Evolutionary conservation across 2,113 vertebrate genomes (phyloP).

Genomic region (Misgurnus anguillicaudatus): DNA sequence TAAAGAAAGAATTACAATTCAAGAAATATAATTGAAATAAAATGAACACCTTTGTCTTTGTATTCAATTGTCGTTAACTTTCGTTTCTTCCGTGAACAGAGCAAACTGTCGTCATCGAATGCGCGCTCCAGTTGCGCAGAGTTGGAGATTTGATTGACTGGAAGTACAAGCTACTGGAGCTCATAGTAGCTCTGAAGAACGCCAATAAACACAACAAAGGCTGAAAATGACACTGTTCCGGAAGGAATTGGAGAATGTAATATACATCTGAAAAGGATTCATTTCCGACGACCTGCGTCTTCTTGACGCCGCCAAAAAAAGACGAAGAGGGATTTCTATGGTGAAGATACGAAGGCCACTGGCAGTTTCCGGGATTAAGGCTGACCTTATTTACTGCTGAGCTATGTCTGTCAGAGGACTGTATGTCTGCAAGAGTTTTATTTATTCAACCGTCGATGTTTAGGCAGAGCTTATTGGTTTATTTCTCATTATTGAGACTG

Average conservation of each 20-base stretch:
- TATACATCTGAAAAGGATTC: slow-evolving; percentile 7
- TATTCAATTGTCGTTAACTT: neutral
- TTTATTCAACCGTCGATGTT: too few species aligned
- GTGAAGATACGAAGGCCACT: too few species aligned
- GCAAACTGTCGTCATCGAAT: neutral
- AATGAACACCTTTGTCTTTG: neutral
- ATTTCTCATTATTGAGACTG: too few species aligned
- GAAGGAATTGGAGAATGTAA: neutral
- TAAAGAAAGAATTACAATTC: neutral
- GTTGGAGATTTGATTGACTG: slow-evolving; percentile 1
- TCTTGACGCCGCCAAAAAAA: neutral
- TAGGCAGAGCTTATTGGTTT: too few species aligned
- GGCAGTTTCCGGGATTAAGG: too few species aligned
- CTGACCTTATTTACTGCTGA: too few species aligned
- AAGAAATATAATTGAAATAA: neutral
- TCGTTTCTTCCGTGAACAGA: neutral
- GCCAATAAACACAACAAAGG: neutral
- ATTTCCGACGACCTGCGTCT: neutral
- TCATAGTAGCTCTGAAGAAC: neutral
- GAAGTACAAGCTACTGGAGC: slow-evolving; percentile 18
- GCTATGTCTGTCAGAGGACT: too few species aligned
- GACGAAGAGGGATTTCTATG: too few species aligned
- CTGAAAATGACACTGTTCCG: neutral
- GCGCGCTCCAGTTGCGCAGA: slow-evolving; percentile 23
- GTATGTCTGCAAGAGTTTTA: too few species aligned